Conservation (phyloP, 35 echinoderm and acorn worm species). For the Chiridota heheva region DNA sequence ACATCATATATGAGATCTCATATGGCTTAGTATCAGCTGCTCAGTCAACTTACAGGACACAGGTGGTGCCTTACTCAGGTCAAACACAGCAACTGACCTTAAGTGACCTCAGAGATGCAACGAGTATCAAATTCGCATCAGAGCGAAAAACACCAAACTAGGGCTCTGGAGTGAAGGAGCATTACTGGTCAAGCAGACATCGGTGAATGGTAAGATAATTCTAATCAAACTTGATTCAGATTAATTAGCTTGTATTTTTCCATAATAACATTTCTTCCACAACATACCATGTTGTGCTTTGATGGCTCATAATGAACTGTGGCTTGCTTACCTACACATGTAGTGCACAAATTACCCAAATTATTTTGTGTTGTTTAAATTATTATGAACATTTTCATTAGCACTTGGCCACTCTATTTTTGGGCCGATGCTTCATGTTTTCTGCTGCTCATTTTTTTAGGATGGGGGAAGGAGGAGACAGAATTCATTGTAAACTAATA, state of each 20-base stretch:
- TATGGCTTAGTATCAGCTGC: background rate
- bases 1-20: slow-evolving; percentile 51
- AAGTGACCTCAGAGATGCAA: slow-evolving; percentile 1
- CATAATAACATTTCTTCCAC: too few species aligned
- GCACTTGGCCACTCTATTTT: too few species aligned
- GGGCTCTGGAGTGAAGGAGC: slow-evolving; percentile 29
- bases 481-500: too few species aligned
- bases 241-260: background rate
- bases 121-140: slow-evolving; percentile 52
- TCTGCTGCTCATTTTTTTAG: too few species aligned
- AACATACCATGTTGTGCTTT: too few species aligned
- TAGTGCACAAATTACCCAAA: too few species aligned
- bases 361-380: too few species aligned
- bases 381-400: too few species aligned
- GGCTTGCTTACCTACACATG: too few species aligned
- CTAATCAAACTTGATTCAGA: background rate
- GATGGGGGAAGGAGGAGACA: too few species aligned
- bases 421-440: too few species aligned
- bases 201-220: slow-evolving; percentile 29
- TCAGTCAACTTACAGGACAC: background rate
- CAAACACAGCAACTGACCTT: slow-evolving; percentile 14
- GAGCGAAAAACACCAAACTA: slow-evolving; percentile 42
- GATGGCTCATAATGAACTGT: too few species aligned
- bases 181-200: slow-evolving; percentile 13
- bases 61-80: slow-evolving; percentile 21